Conservation (phyloP, 2,113 vertebrate species). For the Callipepla squamata region DNA sequence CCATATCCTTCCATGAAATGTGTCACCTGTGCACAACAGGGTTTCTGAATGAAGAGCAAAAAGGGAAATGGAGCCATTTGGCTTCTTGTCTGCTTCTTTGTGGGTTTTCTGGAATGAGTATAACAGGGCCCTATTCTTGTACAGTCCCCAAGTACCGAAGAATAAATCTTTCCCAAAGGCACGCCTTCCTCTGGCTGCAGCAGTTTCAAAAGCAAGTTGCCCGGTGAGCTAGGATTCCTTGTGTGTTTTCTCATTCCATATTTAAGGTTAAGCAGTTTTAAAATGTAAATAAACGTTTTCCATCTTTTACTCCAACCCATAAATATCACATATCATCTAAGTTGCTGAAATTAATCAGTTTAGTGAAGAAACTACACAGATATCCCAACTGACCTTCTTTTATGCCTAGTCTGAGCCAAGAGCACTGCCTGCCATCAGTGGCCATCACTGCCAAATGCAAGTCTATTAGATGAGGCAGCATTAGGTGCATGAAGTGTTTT, state of each 20-base stretch:
- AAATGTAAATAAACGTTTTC: conserved; percentile 8
- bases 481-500: conserved; percentile 4
- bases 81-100: neutral
- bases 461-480: neutral
- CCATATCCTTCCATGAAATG: neutral
- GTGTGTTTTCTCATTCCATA: conserved; percentile 16
- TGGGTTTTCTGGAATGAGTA: neutral
- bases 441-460: neutral
- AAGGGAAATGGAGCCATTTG: neutral
- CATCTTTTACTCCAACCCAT: conserved; percentile 11
- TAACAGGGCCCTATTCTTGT: neutral
- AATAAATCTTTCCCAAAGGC: neutral
- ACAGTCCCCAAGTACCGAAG: neutral
- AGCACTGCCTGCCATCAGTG: conserved; percentile 3
- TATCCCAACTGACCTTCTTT: neutral
- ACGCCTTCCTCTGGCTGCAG: neutral
- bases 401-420: neutral
- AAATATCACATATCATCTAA: conserved; percentile 6
- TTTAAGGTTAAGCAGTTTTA: conserved; percentile 1
- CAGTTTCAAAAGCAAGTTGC: neutral
- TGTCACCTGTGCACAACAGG: neutral
- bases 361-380: conserved; percentile 11
- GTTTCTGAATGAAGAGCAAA: neutral
- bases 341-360: conserved; percentile 26
- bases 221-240: neutral